Evolutionary conservation across 2,797 vertebrate species (phyloP), one percentile per base, ranked within the genome.

Genomic region (Lindbergichthys nudifrons): DNA sequence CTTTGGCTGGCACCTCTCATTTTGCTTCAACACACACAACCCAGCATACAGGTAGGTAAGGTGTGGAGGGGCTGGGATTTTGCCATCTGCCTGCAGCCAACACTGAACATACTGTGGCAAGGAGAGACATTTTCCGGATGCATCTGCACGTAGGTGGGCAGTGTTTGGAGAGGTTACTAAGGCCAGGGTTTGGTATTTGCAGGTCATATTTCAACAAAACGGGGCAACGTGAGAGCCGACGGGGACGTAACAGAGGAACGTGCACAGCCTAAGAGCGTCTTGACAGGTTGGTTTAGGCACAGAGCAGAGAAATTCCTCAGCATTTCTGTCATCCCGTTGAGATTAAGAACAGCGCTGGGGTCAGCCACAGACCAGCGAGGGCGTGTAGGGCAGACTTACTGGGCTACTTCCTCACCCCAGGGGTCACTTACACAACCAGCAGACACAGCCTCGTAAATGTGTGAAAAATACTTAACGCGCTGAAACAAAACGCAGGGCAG

Each of bases 271-370:
- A 62, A 77, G 65, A 82, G 65, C 18, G 23, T 81, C 72, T 66
- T 77, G 82, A 86, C 85, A 72, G 86, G 77, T 85, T 74, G 75
- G 79, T 92, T 92, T 92, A 91, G 87, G 83, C 93, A 91, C 77
- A 0, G 81, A 86, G 85, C 77, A 90, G 93, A 93, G 93, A 95
- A 94, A 95, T 94, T 94, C 94, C 92, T 92, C 85, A 87, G 90
- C 76, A 59, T 7, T 39, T 84, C 85, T 84, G 87, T 94, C 92
- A 92, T 90, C 83, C 73, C 53, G 32, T 54, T 71, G 80, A 88
- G 78, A 86, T 83, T 81, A 84, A 69, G 75, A 85, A 53, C 83
- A 74, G 75, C 7, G 45, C 71, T 75, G 83, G 79, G 89, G 74
- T 91, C 89, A 87, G 86, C 75, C 56, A 14, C 42, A 63, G 73